Conservation (phyloP, 2,888 invertebrate species). For the Acrocyrtus sp. region DNA sequence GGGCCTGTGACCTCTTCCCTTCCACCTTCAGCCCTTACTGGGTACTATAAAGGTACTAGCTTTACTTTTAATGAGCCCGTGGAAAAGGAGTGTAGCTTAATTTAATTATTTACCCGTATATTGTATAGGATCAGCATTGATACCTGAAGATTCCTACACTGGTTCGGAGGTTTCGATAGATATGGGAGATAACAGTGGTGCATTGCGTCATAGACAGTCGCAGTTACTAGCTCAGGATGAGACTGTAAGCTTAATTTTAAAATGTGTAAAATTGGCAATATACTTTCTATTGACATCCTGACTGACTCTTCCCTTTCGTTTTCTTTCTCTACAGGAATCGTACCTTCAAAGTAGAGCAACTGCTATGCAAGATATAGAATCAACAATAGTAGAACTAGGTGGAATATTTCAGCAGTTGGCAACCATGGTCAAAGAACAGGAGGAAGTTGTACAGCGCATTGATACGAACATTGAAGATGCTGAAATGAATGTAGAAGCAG, state of each 20-base stretch:
- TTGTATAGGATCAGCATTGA: conserved; percentile 67
- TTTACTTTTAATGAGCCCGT: background rate
- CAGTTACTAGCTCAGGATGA: conserved; percentile 84
- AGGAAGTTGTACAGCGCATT: conserved; percentile 97
- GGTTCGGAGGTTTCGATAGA: conserved; percentile 81
- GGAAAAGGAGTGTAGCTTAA: too few species aligned
- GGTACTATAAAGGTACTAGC: conserved; percentile 66
- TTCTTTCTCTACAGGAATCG: conserved; percentile 71
- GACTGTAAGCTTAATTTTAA: conserved; percentile 67
- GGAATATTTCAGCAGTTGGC: conserved; percentile 96
- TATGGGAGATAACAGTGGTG: conserved; percentile 74
- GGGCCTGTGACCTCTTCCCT: conserved; percentile 73
- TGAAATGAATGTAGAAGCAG: conserved; percentile 96
- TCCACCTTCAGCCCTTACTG: conserved; percentile 72
- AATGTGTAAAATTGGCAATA: background rate
- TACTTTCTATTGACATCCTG: background rate
- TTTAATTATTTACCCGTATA: too few species aligned
- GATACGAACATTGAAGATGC: conserved; percentile 97
- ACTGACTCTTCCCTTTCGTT: conserved; percentile 3
- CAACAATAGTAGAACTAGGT: conserved; percentile 98
- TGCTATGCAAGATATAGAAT: conserved; percentile 99
- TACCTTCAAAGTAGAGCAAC: conserved; percentile 94
- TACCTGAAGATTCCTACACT: conserved; percentile 65
- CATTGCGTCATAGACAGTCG: conserved; percentile 69
- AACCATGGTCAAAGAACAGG: conserved; percentile 98